Conservation (phyloP, 1,140 invertebrate genomes). For the Ericerus pela region DNA sequence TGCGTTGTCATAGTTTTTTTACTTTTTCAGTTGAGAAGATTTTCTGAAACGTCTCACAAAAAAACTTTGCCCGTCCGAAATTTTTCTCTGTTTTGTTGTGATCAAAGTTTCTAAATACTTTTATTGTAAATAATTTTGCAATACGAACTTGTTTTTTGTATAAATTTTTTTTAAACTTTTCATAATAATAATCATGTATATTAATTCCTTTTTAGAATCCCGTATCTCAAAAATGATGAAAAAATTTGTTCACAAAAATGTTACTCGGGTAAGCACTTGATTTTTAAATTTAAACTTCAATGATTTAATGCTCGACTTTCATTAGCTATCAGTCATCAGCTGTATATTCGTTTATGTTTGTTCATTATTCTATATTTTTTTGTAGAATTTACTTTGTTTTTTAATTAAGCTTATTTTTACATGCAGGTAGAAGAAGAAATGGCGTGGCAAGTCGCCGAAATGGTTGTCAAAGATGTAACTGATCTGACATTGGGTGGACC, state of each 20-base stretch:
- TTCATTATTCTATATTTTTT: not conserved
- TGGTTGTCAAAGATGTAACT: constrained; percentile 85
- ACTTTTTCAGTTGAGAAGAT: too few relatives aligned
- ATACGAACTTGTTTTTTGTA: not conserved
- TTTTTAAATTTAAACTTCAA: constrained; percentile 16
- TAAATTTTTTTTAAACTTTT: not conserved
- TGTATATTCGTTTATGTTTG: too few relatives aligned
- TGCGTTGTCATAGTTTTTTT: not conserved
- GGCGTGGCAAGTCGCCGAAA: constrained; percentile 85
- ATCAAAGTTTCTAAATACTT: too few relatives aligned
- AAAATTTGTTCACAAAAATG: constrained; percentile 59
- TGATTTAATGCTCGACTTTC: too few relatives aligned
- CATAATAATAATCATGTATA: too few relatives aligned
- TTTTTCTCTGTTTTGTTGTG: too few relatives aligned
- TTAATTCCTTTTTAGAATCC: too few relatives aligned
- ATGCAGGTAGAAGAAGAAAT: constrained; percentile 72
- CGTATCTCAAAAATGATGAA: constrained; percentile 50
- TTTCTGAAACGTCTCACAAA: too few relatives aligned
- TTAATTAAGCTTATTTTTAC: too few relatives aligned
- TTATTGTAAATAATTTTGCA: too few relatives aligned
- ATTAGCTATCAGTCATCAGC: too few relatives aligned
- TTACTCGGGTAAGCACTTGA: constrained; percentile 44
- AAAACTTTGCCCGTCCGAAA: too few relatives aligned
- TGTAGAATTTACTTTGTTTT: constrained; percentile 12
- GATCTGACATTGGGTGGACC: constrained; percentile 51